Evolutionary conservation across 2,888 invertebrate genomes (phyloP), one percentile per base, ranked within the genome.

Genomic region (Nemoura dubitans): DNA sequence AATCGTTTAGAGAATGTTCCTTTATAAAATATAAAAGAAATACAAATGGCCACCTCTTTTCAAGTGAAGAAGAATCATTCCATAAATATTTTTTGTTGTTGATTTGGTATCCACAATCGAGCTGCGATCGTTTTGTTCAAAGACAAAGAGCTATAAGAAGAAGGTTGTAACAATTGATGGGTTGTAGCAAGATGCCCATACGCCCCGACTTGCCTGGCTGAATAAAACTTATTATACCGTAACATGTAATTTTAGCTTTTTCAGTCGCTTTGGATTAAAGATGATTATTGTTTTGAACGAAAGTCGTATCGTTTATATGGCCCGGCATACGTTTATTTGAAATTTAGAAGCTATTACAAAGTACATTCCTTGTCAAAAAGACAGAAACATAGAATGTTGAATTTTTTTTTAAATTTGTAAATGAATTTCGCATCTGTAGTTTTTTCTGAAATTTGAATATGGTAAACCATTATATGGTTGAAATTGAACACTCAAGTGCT

Each of bases 221-320:
- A 36, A 36, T 36, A 3, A 59, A 59, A 59, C 81, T 81, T 84
- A 43, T 84, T 84, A 43, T n/a, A 59, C 27, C 84, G 29, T 27
- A 84, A 84, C 84, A 26, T 84, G 28, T 84, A 84, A 84, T 84
- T 59, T 84, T 0, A 84, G 26, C 59, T 84, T 83, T 84, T 84
- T 84, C 59, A 59, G 76, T 76, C 84, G 84, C 43, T 84, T 84
- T 84, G 84, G 76, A 84, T 84, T 84, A 84, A 84, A 83, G 28
- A 84, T 84, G 84, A 84, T 84, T 84, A 84, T 76, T 59, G 84
- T 76, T 28, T 59, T 84, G 59, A 59, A 84, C 84, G 59, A 59
- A 83, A 84, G 84, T 30, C 27, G 84, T 83, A 43, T 76, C 84
- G 84, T 84, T 84, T 84, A 84, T 84, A 76, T 84, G 84, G 84